Evolutionary conservation across 1,140 invertebrate genomes (phyloP), one percentile per base, ranked within the genome.

Genomic region (Drosophila ironensis): DNA sequence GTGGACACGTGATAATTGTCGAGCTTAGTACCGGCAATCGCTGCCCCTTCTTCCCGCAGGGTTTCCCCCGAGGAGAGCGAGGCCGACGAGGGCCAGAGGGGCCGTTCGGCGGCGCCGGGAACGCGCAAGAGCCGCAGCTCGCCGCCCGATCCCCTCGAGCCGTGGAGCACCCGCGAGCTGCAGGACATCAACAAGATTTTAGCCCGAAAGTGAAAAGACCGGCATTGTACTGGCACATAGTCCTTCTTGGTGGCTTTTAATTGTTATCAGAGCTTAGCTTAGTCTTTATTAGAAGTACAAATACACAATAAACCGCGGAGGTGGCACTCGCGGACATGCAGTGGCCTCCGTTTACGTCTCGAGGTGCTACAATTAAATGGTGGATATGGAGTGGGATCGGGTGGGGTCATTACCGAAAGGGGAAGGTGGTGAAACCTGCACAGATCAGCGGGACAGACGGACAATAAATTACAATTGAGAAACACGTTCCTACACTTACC

Each of bases 131-230:
- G 59, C 50, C 37, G 51, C 71, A 44, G 12, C 4, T 91, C 92
- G 2, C 90, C 91, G 7, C 92, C 92, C 1, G 93, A 94, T 91
- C 93, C 93, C 6, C 87, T 94, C 44, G 93, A 95, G 75, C 93
- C 94, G 1, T 95, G 94, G 94, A 95, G 94, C 86, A 94, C 93
- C 12, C 91, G 92, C 54, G 92, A 91, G 59, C 93, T 95, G 66
- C 92, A 93, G 48, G 93, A 93, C 88, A 95, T 95, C 91, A 95
- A 95, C 89, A 92, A 93, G 63, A 93, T 95, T 80, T 90, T 95
- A 48, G 81, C 82, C 19, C 76, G 60, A 16, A 89, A 88, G 52
- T 73, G 70, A 48, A 61, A 41, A 24, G 11, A 66, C 2, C 2
- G 1, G 17, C 5, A 11, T 5, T 1, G 28, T 37, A 30, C 51